Evolutionary conservation across 1,140 invertebrate genomes (phyloP).

Genomic region (Drosophila lacteicornis): DNA sequence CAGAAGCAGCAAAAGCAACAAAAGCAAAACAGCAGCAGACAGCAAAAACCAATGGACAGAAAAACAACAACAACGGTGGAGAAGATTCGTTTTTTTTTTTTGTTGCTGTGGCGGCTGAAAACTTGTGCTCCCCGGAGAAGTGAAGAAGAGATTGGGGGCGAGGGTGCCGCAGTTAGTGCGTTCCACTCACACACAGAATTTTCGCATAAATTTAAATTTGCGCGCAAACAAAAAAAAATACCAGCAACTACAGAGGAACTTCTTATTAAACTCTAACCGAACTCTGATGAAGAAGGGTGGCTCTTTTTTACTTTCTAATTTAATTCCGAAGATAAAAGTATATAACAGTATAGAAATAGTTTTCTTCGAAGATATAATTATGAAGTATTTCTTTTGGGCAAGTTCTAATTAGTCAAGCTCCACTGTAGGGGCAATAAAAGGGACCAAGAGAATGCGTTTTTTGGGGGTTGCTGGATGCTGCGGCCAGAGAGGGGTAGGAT

Average conservation of each 20-base stretch:
- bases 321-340: too few species aligned
- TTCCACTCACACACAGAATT: conserved; percentile 40
- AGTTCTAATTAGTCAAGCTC: neutral
- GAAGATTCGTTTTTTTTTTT: conserved; percentile 37
- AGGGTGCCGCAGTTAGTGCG: conserved; percentile 64
- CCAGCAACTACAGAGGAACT: conserved; percentile 6
- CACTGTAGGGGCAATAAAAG: conserved; percentile 42
- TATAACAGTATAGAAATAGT: too few species aligned
- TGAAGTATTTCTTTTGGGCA: too few species aligned
- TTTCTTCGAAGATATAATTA: neutral
- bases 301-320: neutral
- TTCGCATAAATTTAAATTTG: conserved; percentile 80
- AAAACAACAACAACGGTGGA: conserved; percentile 25
- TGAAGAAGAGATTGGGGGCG: conserved; percentile 5
- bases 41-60: conserved; percentile 49
- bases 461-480: conserved; percentile 71
- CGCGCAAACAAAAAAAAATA: conserved; percentile 59
- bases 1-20: conserved; percentile 51
- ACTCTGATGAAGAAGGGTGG: neutral
- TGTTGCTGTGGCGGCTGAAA: conserved; percentile 42
- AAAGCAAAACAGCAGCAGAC: conserved; percentile 40
- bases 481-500: conserved; percentile 6
- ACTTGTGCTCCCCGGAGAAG: conserved; percentile 41
- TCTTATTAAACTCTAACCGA: neutral
- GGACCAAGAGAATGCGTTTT: conserved; percentile 68